Evolutionary conservation across 35 echinoderm and acorn worm genomes (phyloP).

Genomic region (Apostichopus japonicus): DNA sequence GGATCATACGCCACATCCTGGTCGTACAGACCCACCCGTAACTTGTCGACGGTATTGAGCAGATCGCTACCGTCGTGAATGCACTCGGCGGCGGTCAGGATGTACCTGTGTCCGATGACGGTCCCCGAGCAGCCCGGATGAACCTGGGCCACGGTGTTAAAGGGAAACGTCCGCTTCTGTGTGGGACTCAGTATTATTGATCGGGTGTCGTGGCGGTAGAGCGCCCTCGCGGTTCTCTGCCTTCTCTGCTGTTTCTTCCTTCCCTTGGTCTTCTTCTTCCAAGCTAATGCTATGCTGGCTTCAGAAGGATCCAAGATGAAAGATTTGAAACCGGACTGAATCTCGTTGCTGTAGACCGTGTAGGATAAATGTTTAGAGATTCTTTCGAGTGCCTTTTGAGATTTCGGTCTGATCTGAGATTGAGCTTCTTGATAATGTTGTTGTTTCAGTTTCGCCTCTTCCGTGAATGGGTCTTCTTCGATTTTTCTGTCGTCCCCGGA

Average conservation of each 20-base stretch:
- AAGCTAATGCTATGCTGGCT: conserved; percentile 8
- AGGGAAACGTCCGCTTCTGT: conserved; percentile 52
- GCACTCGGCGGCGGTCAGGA: conserved; percentile 71
- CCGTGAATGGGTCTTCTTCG: not conserved
- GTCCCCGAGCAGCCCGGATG: conserved; percentile 65
- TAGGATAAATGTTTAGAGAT: conserved; percentile 34
- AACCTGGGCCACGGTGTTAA: conserved; percentile 49
- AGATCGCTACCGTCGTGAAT: conserved; percentile 57
- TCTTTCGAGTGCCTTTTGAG: conserved; percentile 1
- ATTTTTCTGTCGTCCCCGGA: not conserved
- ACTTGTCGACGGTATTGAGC: conserved; percentile 17
- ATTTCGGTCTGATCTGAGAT: not conserved
- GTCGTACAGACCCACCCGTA: conserved; percentile 37
- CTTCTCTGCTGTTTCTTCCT: not conserved
- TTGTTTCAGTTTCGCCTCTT: not conserved
- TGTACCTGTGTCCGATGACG: conserved; percentile 61
- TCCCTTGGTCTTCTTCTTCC: conserved; percentile 27
- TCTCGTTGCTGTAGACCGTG: conserved; percentile 43
- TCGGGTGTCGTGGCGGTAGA: conserved; percentile 49
- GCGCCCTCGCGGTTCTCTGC: conserved; percentile 11
- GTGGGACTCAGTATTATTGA: conserved; percentile 15
- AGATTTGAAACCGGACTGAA: not conserved
- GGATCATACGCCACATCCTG: not conserved
- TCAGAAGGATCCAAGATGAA: not conserved
- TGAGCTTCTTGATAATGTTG: not conserved